Evolutionary conservation across 2,113 vertebrate genomes (phyloP), one percentile per base, ranked within the genome.

Genomic region (Lipophrys pholis): DNA sequence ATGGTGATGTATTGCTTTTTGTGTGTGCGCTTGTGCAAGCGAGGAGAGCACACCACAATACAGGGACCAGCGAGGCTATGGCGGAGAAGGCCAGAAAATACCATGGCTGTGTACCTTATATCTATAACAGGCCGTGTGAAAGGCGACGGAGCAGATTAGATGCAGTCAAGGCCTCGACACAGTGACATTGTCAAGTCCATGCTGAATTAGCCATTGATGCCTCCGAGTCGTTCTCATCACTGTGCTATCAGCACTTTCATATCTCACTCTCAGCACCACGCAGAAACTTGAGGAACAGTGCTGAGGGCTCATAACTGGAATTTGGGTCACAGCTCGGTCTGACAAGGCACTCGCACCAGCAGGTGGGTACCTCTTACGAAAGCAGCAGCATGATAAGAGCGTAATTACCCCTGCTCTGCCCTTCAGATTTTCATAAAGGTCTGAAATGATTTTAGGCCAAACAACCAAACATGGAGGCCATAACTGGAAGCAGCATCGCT

Each of bases 171-270:
- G 81, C 69, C 63, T 69, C 15, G 48, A 39, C 59, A 11, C 39
- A 60, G 71, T 4, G 8, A 84, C 65, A 55, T 50, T 76, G 65
- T 76, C 38, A 61, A 61, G 57, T 78, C 78, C 61, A 60, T 21
- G 60, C 75, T 68, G 76, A 74, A 84, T 90, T 81, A 83, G 69
- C 21, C 30, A 61, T 39, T 75, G 83, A 89, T 86, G 80, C 74
- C 75, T 84, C 83, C 82, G 68, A 89, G 78, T 87, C 87, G 89
- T 79, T 76, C 74, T 82, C 62, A 56, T 60, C 63, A 63, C 77
- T 66, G 14, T 15, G 42, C 74, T 85, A 72, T 89, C 84, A 70
- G 78, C 80, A 53, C 77, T 74, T 64, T 64, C 67, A 15, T 58
- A 73, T 78, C 58, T 50, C 36, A 60, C 79, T 60, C 65, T 74